phyloP scores from a whole-genome alignment of 1,140 invertebrate genomes.

The Aphelenchoides besseyi region DNA sequence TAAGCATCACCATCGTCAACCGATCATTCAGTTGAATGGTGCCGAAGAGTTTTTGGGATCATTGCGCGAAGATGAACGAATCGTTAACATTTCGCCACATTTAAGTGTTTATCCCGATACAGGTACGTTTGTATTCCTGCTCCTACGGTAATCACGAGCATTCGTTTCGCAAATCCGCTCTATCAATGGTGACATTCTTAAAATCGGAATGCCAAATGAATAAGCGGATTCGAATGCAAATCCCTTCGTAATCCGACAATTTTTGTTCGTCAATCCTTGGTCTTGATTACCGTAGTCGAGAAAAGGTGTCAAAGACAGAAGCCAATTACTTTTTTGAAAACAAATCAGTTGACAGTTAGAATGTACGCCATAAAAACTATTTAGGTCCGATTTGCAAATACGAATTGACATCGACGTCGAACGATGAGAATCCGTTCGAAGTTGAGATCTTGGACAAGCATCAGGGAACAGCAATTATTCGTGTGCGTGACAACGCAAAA shows the following conservation, averaged over 20 bases:
- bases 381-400: conserved; percentile 59
- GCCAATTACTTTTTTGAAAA: background rate
- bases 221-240: background rate
- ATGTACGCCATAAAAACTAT: background rate
- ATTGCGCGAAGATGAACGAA: conserved; percentile 54
- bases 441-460: conserved; percentile 50
- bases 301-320: background rate
- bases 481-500: conserved; percentile 33
- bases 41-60: conserved; percentile 56
- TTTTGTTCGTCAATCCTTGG: background rate
- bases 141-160: conserved; percentile 10
- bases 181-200: background rate
- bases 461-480: conserved; percentile 51
- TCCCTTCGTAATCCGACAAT: background rate
- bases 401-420: conserved; percentile 38
- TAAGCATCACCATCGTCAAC: conserved; percentile 22
- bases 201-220: background rate
- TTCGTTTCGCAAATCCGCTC: conserved; percentile 22
- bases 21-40: conserved; percentile 56
- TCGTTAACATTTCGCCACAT: conserved; percentile 57
- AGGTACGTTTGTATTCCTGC: conserved; percentile 39
- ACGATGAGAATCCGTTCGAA: conserved; percentile 46
- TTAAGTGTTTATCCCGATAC: conserved; percentile 53
- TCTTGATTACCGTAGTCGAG: background rate
- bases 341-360: background rate